Percentiles rank a stretch among this genome's conserved stretches.
These are phyloP conservation scores for Heliconius cydno DNA, from an alignment of 2,888 invertebrate genomes.

Conservation along the genomic window DNA sequence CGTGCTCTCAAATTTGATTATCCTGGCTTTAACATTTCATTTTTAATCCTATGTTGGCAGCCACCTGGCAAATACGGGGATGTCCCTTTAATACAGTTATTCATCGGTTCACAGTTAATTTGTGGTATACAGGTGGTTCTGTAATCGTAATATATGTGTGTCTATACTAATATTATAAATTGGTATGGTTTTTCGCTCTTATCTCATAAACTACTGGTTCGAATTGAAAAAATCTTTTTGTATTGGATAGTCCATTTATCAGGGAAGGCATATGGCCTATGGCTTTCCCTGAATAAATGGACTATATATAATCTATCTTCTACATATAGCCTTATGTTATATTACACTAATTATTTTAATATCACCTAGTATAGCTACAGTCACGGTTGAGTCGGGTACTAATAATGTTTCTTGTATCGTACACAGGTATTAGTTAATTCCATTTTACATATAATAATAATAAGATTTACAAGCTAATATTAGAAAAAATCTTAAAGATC, in stretches of 20 bases:
- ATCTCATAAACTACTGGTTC: neutral
- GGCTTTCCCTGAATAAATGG: no score
- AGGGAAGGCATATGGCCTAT: neutral
- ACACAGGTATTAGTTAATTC: no score
- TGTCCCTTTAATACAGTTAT: constrained; percentile 26
- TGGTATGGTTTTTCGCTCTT: neutral
- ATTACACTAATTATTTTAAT: no score
- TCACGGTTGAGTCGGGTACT: no score
- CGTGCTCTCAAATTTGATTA: constrained; percentile 46
- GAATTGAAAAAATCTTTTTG: neutral
- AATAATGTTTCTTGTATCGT: no score
- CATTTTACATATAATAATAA: no score
- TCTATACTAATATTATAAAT: neutral
- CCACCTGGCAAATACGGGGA: constrained; percentile 25
- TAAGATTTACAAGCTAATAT: no score
- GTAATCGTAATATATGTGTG: neutral
- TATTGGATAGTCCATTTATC: neutral
- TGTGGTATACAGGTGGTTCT: constrained; percentile 9
- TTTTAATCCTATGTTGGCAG: constrained; percentile 32
- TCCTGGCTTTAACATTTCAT: constrained; percentile 36
- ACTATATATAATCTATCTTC: no score
- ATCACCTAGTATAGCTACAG: no score
- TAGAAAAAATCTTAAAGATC: no score
- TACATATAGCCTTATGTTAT: no score
- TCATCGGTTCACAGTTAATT: constrained; percentile 19